Base-by-base conservation (phyloP, 2,797 vertebrate species). In the Crenuchus spilurus region DNA sequence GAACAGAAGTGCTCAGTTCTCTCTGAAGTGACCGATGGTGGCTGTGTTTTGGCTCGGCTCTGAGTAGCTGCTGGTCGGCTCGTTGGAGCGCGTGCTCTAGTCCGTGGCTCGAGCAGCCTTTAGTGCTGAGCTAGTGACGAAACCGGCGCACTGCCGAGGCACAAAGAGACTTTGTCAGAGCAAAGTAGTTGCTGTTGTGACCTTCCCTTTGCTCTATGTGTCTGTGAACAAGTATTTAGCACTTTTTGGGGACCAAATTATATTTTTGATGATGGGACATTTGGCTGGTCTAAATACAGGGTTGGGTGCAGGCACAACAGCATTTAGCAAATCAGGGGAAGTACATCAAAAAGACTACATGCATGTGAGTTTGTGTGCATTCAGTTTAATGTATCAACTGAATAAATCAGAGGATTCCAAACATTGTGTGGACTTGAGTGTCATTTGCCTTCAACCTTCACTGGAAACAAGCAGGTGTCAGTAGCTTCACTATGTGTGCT, bases 1-100 rank as follows among this genome's bases (percentile, higher is more conserved):
- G 77, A 84, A 75, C 69, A 80, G 35, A 52, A 64, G 18, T 6
- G 30, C 37, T 28, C 20, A 1, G 33, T 30, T 71, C 28, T 48
- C 41, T 68, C 68, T 81, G 75, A 90, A 85, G 80, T 74, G 63
- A 74, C 82, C 51, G 83, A 79, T 37, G 7, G 26, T 10, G 51
- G 70, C 75, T 7, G 69, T 68, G 37, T 58, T 78, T 80, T 69
- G 70, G 39, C 39, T 60, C 57, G 2, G 77, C 72, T 65, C 33
- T 10, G 46, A 60, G 18, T 22, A 48, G 18, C 16, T 30, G 28
- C 30, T 18, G 31, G 30, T 35, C 30, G 18, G 54, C 14, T 30
- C 54, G 8, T 58, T 58, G 13, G 28, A 55, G 52, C 28, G 18
- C 16, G 58, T 39, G 60, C 20, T 18, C 13, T 5, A 42, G 37